A percentile compares a stretch with the other conserved stretches of the same genome.
Evolutionary conservation across 2,797 vertebrate species (phyloP).

Genomic region (Semotilus atromaculatus): DNA sequence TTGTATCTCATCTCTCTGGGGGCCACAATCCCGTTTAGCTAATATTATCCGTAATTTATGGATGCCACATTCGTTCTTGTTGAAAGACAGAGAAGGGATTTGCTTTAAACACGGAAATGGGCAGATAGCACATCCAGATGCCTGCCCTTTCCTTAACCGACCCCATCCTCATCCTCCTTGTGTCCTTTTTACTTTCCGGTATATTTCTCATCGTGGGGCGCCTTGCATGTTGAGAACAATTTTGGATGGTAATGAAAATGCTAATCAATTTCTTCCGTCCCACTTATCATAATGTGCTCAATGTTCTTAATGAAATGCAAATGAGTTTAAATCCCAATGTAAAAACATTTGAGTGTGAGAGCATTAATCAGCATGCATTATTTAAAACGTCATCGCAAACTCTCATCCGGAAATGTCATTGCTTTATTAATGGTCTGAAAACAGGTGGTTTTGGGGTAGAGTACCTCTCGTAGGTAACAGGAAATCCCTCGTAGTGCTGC

Average conservation of each 20-base stretch:
- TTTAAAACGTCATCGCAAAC: slow-evolving; percentile 44
- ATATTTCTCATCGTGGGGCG: not conserved
- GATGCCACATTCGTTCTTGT: slow-evolving; percentile 27
- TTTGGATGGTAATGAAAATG: slow-evolving; percentile 36
- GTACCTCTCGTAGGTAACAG: slow-evolving; percentile 89
- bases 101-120: slow-evolving; percentile 12
- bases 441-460: slow-evolving; percentile 1
- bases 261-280: slow-evolving; percentile 49
- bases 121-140: not conserved
- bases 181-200: slow-evolving; percentile 8
- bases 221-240: slow-evolving; percentile 24
- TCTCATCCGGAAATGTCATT: slow-evolving; percentile 46
- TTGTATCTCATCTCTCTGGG: slow-evolving; percentile 42
- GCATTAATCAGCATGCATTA: slow-evolving; percentile 49
- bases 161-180: not conserved
- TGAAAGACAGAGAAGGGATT: slow-evolving; percentile 16
- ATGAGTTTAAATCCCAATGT: slow-evolving; percentile 42
- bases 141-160: slow-evolving; percentile 8
- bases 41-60: slow-evolving; percentile 29
- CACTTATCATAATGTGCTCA: slow-evolving; percentile 39
- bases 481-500: slow-evolving; percentile 88
- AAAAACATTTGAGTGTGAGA: slow-evolving; percentile 38
- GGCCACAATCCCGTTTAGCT: slow-evolving; percentile 13
- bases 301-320: slow-evolving; percentile 51
- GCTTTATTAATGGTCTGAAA: slow-evolving; percentile 35